Conservation (phyloP, 2,888 invertebrate genomes). For the Hyles lineata region DNA sequence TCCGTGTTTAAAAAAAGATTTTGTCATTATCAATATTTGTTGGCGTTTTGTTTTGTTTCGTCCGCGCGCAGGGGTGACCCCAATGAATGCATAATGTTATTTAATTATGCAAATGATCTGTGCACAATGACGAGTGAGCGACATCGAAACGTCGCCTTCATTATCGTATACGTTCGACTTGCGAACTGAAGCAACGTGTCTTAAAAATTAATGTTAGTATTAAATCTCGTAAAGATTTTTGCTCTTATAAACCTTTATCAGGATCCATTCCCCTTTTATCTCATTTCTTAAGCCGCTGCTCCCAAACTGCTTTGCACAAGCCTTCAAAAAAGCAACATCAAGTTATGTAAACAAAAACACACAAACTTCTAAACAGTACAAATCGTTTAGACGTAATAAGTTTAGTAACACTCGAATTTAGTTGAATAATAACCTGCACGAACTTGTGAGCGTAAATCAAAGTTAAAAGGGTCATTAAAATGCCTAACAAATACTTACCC, state of each 20-base stretch:
- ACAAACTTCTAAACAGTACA: not conserved
- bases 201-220: too few relatives aligned
- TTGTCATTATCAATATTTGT: constrained; percentile 42
- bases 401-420: not conserved
- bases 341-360: not conserved
- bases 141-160: constrained; percentile 20
- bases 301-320: too few relatives aligned
- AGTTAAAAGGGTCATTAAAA: constrained; percentile 19
- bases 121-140: constrained; percentile 66
- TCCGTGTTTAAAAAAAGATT: constrained; percentile 29
- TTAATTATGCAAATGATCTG: constrained; percentile 78
- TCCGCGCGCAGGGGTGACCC: constrained; percentile 66
- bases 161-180: constrained; percentile 25
- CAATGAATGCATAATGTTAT: constrained; percentile 79
- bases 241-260: too few relatives aligned
- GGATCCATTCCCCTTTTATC: too few relatives aligned
- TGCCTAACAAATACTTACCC: not conserved
- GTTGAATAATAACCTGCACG: not conserved
- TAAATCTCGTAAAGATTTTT: too few relatives aligned
- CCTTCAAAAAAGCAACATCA: too few relatives aligned
- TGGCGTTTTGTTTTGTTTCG: constrained; percentile 58
- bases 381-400: not conserved
- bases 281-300: too few relatives aligned
- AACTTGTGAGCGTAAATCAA: not conserved
- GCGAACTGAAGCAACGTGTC: not conserved